Percentiles rank a stretch among this genome's conserved stretches.
Conservation (phyloP, 2,888 invertebrate genomes). For the Minunthozetes semirufus region DNA sequence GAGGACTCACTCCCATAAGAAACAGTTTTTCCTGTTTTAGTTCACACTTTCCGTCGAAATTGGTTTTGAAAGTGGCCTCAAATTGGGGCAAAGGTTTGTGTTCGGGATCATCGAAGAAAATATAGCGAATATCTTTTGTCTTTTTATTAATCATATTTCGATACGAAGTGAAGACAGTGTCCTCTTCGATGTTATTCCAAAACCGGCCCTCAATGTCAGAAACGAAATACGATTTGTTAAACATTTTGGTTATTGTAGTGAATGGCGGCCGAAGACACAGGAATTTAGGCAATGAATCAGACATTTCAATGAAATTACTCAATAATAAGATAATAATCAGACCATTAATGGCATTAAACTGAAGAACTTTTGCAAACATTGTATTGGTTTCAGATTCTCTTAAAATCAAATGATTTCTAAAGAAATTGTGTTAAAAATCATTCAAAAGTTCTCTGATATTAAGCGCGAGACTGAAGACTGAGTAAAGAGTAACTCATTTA, state of each 20-base stretch:
- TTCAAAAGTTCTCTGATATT: too few species aligned
- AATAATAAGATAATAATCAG: too few species aligned
- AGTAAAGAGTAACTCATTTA: too few species aligned
- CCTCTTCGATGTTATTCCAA: background rate
- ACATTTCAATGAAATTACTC: background rate
- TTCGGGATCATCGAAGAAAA: too few species aligned
- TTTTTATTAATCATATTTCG: too few species aligned
- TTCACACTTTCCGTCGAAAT: background rate
- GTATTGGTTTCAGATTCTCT: too few species aligned
- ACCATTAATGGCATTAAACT: too few species aligned
- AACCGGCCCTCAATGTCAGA: background rate
- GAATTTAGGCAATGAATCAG: background rate
- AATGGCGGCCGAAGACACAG: background rate
- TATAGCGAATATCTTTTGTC: too few species aligned
- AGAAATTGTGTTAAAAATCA: too few species aligned
- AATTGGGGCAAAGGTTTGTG: background rate
- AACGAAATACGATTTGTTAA: background rate
- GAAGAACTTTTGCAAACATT: too few species aligned
- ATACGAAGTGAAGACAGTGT: background rate
- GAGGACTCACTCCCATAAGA: background rate
- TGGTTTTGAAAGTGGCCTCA: background rate
- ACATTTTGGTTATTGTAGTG: background rate
- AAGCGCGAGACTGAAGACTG: too few species aligned
- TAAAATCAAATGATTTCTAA: too few species aligned
- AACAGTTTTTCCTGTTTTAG: background rate